Evolutionary conservation across 2,797 vertebrate species (phyloP).

Genomic region (Diglossa cyanea): DNA sequence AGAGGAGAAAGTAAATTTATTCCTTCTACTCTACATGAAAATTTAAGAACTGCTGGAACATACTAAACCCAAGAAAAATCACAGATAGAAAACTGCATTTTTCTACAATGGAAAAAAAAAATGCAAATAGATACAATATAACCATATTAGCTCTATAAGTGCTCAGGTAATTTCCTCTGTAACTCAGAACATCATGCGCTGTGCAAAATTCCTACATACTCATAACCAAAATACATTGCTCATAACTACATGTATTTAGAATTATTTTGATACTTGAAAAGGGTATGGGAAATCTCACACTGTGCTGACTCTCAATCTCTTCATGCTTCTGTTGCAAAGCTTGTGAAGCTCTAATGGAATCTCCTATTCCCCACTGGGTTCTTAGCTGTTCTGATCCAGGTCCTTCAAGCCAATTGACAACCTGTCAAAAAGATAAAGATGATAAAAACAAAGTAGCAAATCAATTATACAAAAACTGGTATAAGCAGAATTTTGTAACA

Average conservation of each 20-base stretch:
- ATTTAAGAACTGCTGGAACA: not conserved
- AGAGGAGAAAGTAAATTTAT: not conserved
- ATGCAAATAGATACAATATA: not conserved
- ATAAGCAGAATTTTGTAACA: not conserved
- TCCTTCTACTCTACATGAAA: not conserved
- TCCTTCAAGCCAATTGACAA: conserved; percentile 98
- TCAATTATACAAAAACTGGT: not conserved
- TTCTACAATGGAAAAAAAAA: not conserved
- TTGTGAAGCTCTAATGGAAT: conserved; percentile 94
- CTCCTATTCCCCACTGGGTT: conserved; percentile 94
- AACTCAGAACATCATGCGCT: not conserved
- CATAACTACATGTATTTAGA: not conserved
- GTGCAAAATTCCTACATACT: not conserved
- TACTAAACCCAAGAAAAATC: not conserved
- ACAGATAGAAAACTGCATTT: not conserved
- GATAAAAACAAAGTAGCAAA: not conserved
- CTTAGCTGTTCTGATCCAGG: conserved; percentile 94
- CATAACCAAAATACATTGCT: not conserved
- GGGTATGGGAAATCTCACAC: conserved; percentile 80
- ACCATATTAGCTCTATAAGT: not conserved
- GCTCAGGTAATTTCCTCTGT: not conserved
- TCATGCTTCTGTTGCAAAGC: conserved; percentile 97
- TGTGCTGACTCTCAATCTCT: conserved; percentile 98
- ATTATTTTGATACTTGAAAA: conserved; percentile 10
- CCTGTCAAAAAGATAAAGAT: conserved; percentile 74